A percentile compares a stretch with the other conserved stretches of the same genome.
Evolutionary conservation across 2,797 vertebrate genomes (phyloP).

Genomic region (Bovichtus diacanthus): DNA sequence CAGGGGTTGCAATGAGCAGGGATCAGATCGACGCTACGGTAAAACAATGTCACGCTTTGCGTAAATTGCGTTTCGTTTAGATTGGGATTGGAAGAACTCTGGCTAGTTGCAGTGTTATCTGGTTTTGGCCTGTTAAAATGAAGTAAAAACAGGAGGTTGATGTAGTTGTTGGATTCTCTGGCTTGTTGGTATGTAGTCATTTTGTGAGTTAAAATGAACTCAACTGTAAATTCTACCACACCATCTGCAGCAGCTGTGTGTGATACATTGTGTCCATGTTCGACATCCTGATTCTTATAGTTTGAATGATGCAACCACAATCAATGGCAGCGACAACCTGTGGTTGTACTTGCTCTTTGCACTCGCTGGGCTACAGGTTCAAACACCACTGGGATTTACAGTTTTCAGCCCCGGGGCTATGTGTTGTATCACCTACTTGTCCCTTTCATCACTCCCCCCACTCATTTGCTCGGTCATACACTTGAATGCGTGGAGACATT

Average conservation of each 20-base stretch:
- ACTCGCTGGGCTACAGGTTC: not conserved
- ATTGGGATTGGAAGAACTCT: not conserved
- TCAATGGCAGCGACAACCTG: conserved; percentile 41
- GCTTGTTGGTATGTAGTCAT: not conserved
- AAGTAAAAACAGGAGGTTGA: too few relatives aligned
- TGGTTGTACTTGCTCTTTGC: conserved; percentile 18
- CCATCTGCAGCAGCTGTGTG: not conserved
- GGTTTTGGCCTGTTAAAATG: not conserved
- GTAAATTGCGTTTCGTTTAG: not conserved
- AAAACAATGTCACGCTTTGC: not conserved
- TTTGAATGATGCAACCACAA: conserved; percentile 29
- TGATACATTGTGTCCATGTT: not conserved
- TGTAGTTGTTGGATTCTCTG: too few relatives aligned
- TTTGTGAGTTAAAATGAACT: not conserved
- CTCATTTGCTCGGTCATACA: conserved; percentile 4
- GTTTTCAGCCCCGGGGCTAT: conserved; percentile 11
- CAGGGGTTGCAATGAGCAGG: not conserved
- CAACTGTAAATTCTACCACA: not conserved
- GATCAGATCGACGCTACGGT: not conserved
- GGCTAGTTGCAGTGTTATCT: not conserved
- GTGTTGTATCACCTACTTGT: conserved; percentile 34
- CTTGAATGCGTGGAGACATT: not conserved
- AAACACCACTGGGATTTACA: conserved; percentile 36
- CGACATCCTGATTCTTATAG: conserved; percentile 22
- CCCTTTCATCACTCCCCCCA: conserved; percentile 31